These are phyloP conservation scores for Glomeris maerens DNA, from an alignment of 1,140 invertebrate genomes.

Conservation along the genomic window DNA sequence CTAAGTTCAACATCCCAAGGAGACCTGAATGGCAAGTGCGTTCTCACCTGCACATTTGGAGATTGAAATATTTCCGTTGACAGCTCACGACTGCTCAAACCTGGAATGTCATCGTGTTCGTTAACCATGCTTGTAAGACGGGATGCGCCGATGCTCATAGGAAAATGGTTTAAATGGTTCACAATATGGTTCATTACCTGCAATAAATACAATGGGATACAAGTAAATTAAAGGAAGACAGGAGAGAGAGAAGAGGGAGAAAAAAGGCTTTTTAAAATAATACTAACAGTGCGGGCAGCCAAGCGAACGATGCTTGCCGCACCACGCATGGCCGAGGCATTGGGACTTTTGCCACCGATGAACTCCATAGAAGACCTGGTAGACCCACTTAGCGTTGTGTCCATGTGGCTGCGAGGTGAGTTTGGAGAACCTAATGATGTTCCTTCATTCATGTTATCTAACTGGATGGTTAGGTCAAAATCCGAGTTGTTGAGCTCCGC, in stretches of 20 bases:
- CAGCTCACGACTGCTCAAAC: slow-evolving; percentile 51
- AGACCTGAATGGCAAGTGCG: neutral
- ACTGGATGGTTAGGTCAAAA: slow-evolving; percentile 51
- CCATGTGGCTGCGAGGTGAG: slow-evolving; percentile 1
- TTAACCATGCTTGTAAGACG: slow-evolving; percentile 69
- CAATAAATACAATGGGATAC: slow-evolving; percentile 4
- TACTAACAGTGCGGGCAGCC: slow-evolving; percentile 33
- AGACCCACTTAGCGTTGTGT: neutral
- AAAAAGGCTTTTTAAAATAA: neutral
- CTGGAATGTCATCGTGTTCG: slow-evolving; percentile 81
- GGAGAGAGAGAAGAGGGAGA: slow-evolving; percentile 5
- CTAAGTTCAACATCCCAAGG: neutral
- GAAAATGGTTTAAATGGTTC: slow-evolving; percentile 77
- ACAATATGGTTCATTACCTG: slow-evolving; percentile 60
- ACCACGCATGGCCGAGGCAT: neutral
- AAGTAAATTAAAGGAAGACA: neutral
- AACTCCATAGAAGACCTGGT: slow-evolving; percentile 17
- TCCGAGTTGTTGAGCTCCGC: slow-evolving; percentile 31
- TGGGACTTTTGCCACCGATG: too few relatives aligned
- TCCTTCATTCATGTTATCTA: slow-evolving; percentile 44
- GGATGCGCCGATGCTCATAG: slow-evolving; percentile 70
- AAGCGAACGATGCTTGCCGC: slow-evolving; percentile 24
- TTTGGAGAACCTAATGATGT: slow-evolving; percentile 4
- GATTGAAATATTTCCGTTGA: slow-evolving; percentile 62
- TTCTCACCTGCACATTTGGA: slow-evolving; percentile 57